A percentile compares a stretch with the other conserved stretches of the same genome.
These are phyloP conservation scores for Pammene fasciana DNA, from an alignment of 2,888 invertebrate genomes.

Conservation along the genomic window DNA sequence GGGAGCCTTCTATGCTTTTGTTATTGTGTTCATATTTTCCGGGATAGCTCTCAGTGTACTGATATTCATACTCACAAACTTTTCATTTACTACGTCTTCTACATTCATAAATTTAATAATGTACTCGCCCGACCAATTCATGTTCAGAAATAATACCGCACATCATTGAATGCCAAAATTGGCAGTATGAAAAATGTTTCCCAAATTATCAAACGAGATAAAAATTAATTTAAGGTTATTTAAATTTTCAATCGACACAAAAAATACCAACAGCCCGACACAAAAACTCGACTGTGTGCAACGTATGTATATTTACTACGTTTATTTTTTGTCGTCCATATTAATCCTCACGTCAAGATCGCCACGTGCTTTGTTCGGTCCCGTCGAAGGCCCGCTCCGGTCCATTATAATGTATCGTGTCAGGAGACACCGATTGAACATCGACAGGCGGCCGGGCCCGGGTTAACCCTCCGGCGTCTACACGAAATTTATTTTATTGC, in stretches of 20 bases:
- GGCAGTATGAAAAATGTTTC: slow-evolving; percentile 48
- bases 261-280: slow-evolving; percentile 59
- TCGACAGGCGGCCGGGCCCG: slow-evolving; percentile 71
- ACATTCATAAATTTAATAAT: slow-evolving; percentile 16
- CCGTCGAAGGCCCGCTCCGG: slow-evolving; percentile 74
- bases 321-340: slow-evolving; percentile 76
- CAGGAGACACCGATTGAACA: slow-evolving; percentile 82
- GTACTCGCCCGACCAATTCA: slow-evolving; percentile 20
- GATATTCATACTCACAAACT: no score
- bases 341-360: slow-evolving; percentile 82
- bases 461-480: slow-evolving; percentile 80
- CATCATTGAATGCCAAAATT: slow-evolving; percentile 37
- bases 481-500: slow-evolving; percentile 83
- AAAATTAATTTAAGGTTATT: slow-evolving; percentile 68
- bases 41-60: no score
- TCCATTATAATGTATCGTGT: slow-evolving; percentile 83
- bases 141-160: slow-evolving; percentile 38
- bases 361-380: slow-evolving; percentile 82
- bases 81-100: slow-evolving; percentile 2
- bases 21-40: no score
- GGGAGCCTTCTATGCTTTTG: no score
- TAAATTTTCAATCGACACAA: slow-evolving; percentile 63
- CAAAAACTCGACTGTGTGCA: slow-evolving; percentile 71
- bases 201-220: slow-evolving; percentile 55
- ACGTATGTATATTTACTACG: slow-evolving; percentile 68